Evolutionary conservation across 2,888 invertebrate genomes (phyloP).

Genomic region (Argynnis bischoffii): DNA sequence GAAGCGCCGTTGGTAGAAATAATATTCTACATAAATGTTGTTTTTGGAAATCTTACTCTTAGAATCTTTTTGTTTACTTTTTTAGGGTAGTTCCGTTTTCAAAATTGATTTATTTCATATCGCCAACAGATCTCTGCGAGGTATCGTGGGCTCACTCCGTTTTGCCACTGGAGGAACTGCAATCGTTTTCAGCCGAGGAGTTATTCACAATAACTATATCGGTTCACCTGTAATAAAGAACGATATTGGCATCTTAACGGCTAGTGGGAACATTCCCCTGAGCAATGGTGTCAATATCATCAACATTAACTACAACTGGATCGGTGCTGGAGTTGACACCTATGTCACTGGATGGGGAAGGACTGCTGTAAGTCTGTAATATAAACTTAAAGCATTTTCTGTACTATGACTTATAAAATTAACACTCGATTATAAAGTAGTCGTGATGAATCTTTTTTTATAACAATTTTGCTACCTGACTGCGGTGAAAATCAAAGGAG

Average conservation of each 20-base stretch:
- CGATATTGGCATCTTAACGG: conserved; percentile 49
- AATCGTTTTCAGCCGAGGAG: conserved; percentile 53
- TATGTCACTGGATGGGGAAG: conserved; percentile 51
- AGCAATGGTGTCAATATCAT: conserved; percentile 32
- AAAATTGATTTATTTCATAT: neutral
- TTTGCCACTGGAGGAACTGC: conserved; percentile 54
- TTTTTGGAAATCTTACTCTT: no score
- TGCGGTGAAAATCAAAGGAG: no score
- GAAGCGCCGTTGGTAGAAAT: no score
- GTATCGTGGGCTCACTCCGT: conserved; percentile 59
- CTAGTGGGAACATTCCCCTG: conserved; percentile 36
- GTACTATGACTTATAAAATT: no score
- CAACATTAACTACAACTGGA: conserved; percentile 39
- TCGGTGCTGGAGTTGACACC: conserved; percentile 41
- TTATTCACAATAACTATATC: conserved; percentile 62
- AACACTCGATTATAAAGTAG: no score
- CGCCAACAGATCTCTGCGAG: conserved; percentile 52
- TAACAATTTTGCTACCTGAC: no score
- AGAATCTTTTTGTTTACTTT: no score
- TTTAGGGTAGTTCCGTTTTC: neutral
- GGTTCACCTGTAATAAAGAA: conserved; percentile 46
- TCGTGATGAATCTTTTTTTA: no score
- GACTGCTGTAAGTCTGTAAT: conserved; percentile 41
- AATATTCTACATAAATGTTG: no score
- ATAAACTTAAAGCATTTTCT: no score